phyloP scores from a whole-genome alignment of 2,888 invertebrate species.

The Dynastes tityus region DNA sequence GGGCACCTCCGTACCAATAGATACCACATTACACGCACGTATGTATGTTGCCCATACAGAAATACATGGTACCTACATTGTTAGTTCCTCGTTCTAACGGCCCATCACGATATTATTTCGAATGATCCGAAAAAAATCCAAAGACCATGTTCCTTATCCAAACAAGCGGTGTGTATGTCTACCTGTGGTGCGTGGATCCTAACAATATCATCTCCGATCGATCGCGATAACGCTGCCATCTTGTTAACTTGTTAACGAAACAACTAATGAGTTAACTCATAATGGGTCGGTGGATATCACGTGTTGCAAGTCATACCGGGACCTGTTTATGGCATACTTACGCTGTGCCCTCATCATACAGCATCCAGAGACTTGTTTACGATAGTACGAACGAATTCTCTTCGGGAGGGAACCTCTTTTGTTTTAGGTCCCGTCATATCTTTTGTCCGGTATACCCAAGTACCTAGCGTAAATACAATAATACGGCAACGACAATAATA shows the following conservation, averaged over 20 bases:
- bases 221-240: constrained; percentile 68
- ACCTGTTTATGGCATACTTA: constrained; percentile 59
- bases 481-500: constrained; percentile 1
- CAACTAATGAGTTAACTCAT: constrained; percentile 69
- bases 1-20: too few species aligned
- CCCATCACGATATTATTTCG: constrained; percentile 36
- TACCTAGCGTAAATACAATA: constrained; percentile 1
- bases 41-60: not conserved
- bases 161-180: constrained; percentile 56
- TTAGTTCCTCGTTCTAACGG: not conserved
- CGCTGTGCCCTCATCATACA: not conserved
- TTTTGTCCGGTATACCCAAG: constrained; percentile 8
- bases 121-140: constrained; percentile 40
- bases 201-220: constrained; percentile 65
- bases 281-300: constrained; percentile 64
- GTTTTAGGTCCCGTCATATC: constrained; percentile 27
- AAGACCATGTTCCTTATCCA: constrained; percentile 60
- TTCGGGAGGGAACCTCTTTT: constrained; percentile 3
- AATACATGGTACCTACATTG: not conserved
- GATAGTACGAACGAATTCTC: not conserved
- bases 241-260: constrained; percentile 70
- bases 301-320: constrained; percentile 68
- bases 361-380: not conserved
- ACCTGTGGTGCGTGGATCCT: constrained; percentile 67
- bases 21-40: not conserved